Evolutionary conservation across 2,797 vertebrate species (phyloP), one percentile per base, ranked within the genome.

Genomic region (Epinephelus awoara): DNA sequence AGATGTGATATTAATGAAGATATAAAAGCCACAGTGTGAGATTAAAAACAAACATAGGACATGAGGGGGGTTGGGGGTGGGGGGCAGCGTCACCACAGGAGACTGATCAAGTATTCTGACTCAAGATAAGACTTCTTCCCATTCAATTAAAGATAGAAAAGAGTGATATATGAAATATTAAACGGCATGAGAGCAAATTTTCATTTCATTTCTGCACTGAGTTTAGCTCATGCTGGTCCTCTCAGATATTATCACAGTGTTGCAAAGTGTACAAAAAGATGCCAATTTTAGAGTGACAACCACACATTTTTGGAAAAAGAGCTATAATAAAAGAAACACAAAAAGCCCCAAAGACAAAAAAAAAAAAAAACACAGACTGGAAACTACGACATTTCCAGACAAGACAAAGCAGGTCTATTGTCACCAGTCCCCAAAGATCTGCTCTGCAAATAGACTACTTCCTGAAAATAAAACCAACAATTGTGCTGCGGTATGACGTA

Each of bases 381-480:
- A 34, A 82, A 49, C 52, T 69, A 47, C 66, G 29, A 57, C 49
- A 14, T 65, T 75, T 76, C 29, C 44, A 69, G 5, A 77, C 6
- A 11, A 66, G 59, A 67, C 0, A 34, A 17, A 81, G 64, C 42
- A 50, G 17, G 55, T 81, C 56, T 76, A 7, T 78, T 78, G 86
- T 88, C 88, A 64, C 55, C 34, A 9, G 46, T 86, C 86, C 65
- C 88, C 14, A 7, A 54, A 71, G 83, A 75, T 44, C 21, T 68
- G 40, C 72, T 86, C 74, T 68, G 50, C 62, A 87, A 85, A 89
- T 82, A 86, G 67, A 88, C n/a, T 38, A 62, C 51, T 66, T 69
- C 56, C 67, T 62, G 66, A 75, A 88, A 80, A 77, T 63, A 80
- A 82, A 84, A 57, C 46, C 18, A 67, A 62, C 50, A 50, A 67